Conservation (phyloP, 2,797 vertebrate species). For the Typhlichthys subterraneus region DNA sequence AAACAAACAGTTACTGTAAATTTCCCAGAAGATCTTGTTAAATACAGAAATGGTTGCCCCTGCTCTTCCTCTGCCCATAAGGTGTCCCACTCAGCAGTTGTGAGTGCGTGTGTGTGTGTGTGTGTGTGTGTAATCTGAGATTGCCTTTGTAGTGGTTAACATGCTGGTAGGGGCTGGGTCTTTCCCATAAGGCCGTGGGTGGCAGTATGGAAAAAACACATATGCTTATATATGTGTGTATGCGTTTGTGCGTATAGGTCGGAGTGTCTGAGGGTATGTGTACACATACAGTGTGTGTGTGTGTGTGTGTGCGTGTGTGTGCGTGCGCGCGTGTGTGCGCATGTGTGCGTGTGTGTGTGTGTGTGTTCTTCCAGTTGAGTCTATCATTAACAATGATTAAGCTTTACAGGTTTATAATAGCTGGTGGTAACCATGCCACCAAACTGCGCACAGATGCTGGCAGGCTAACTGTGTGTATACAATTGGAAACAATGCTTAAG, state of each 20-base stretch:
- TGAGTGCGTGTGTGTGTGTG: constrained; percentile 24
- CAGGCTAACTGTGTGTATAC: constrained; percentile 56
- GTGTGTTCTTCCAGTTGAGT: constrained; percentile 65
- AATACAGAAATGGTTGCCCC: constrained; percentile 75
- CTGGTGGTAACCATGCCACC: constrained; percentile 73
- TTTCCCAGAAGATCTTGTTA: constrained; percentile 81
- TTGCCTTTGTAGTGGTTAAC: constrained; percentile 76
- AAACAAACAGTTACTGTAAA: constrained; percentile 79
- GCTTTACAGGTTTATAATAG: constrained; percentile 76
- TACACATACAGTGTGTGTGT: constrained; percentile 43
- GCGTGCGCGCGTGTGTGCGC: constrained; percentile 11
- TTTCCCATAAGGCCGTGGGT: constrained; percentile 79
- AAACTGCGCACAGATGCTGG: constrained; percentile 70
- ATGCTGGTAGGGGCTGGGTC: constrained; percentile 63
- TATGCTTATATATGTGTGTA: constrained; percentile 53
- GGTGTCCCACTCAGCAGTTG: constrained; percentile 78
- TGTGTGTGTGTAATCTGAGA: constrained; percentile 67
- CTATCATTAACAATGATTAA: constrained; percentile 77
- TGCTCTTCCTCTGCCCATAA: constrained; percentile 66
- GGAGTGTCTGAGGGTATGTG: constrained; percentile 33
- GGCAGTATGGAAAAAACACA: constrained; percentile 71
- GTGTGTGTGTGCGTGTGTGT: constrained; percentile 43
- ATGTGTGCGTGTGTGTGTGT: neutral
- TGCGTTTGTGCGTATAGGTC: constrained; percentile 19
- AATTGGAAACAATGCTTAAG: constrained; percentile 68